Conservation (phyloP, 2,888 invertebrate species). For the Micoletzkya japonica region DNA sequence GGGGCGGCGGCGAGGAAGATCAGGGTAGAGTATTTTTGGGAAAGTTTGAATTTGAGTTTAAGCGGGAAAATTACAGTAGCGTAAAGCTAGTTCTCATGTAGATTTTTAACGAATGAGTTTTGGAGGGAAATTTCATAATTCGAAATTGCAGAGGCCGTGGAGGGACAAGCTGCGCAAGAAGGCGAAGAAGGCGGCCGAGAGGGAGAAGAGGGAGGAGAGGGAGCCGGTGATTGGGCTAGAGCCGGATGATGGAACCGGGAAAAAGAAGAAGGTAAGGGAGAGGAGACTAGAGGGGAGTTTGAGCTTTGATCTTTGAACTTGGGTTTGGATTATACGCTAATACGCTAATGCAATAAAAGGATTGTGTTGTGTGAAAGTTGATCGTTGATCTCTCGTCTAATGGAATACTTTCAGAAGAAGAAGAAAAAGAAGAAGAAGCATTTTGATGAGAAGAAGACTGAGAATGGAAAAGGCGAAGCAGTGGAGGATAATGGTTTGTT, state of each 20-base stretch:
- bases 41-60: too few species aligned
- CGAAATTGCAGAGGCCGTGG: constrained; percentile 43
- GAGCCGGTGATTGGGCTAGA: not conserved
- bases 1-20: constrained; percentile 8
- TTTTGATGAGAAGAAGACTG: constrained; percentile 8
- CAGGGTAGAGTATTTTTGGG: not conserved
- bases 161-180: constrained; percentile 45
- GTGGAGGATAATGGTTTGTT: not conserved
- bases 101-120: not conserved
- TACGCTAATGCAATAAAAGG: too few species aligned
- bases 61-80: too few species aligned
- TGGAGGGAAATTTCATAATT: not conserved
- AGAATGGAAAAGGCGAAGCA: not conserved
- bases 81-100: too few species aligned
- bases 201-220: constrained; percentile 11
- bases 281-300: not conserved
- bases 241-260: not conserved
- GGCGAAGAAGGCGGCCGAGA: constrained; percentile 37
- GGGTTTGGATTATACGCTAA: not conserved
- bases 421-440: constrained; percentile 27
- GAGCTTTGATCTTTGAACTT: too few species aligned
- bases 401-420: not conserved
- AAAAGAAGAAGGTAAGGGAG: constrained; percentile 11
- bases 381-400: too few species aligned
- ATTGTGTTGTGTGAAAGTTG: too few species aligned